Evolutionary conservation across 2,797 vertebrate species (phyloP).

Genomic region (Alectoris magna): DNA sequence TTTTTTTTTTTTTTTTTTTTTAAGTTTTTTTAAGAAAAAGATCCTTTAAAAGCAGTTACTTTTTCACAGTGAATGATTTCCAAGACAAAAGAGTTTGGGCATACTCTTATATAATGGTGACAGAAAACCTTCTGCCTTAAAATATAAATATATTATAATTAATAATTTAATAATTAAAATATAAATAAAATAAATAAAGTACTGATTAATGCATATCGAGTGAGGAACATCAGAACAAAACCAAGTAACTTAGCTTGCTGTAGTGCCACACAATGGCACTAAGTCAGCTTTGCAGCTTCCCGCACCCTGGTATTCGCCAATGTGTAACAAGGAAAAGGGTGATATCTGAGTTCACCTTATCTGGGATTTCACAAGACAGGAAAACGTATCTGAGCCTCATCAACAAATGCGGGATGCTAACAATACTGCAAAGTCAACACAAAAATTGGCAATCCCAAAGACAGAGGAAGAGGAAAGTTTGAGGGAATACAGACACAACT

Average conservation of each 20-base stretch:
- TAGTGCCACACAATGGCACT: neutral
- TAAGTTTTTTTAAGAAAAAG: neutral
- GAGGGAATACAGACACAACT: neutral
- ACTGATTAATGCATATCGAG: neutral
- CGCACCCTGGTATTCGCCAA: neutral
- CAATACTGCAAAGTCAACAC: neutral
- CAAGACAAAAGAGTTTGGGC: neutral
- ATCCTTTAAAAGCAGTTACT: neutral
- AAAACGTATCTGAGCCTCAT: fast-evolving
- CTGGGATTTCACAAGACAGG: neutral
- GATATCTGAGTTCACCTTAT: neutral
- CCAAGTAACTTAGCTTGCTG: neutral
- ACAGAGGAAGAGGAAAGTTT: neutral
- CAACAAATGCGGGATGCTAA: neutral
- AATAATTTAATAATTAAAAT: no score
- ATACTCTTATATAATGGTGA: neutral
- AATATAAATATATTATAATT: no score
- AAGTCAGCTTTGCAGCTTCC: neutral
- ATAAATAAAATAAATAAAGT: neutral
- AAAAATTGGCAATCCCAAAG: neutral
- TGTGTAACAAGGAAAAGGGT: fast-evolving
- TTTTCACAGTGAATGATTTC: neutral
- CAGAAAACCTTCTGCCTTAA: neutral
- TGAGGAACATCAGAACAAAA: neutral
- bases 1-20: no score